Percentiles rank a stretch among this genome's conserved stretches.
Conservation (phyloP, 2,888 invertebrate species). For the Apodemia duryi region DNA sequence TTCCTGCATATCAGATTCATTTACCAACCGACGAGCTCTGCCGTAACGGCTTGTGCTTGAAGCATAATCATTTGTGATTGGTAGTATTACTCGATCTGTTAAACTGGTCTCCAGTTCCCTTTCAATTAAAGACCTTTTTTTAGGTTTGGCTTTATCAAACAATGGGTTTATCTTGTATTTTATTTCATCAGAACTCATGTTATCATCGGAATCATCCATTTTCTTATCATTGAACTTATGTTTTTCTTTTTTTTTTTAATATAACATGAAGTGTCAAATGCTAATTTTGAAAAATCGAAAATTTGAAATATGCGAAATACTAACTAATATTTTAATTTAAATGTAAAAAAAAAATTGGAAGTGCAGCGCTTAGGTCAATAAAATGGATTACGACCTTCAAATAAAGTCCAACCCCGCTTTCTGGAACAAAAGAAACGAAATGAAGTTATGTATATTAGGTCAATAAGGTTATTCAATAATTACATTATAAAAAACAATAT, state of each 20-base stretch:
- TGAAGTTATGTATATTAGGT: constrained; percentile 59
- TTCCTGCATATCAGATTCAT: constrained; percentile 61
- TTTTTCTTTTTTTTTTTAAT: constrained; percentile 41
- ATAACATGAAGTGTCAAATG: constrained; percentile 40
- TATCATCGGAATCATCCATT: constrained; percentile 66
- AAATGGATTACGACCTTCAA: constrained; percentile 40
- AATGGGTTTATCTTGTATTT: constrained; percentile 39
- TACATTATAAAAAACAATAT: neutral
- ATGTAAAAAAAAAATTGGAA: constrained; percentile 36
- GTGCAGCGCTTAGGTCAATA: constrained; percentile 37
- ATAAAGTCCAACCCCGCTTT: constrained; percentile 37
- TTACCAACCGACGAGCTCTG: constrained; percentile 75
- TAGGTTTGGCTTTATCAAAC: constrained; percentile 50
- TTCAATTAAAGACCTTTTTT: constrained; percentile 64
- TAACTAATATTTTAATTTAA: constrained; percentile 33
- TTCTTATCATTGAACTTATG: constrained; percentile 31
- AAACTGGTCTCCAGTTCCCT: constrained; percentile 66
- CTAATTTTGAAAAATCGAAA: constrained; percentile 31
- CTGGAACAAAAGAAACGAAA: constrained; percentile 75
- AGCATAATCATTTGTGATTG: constrained; percentile 44
- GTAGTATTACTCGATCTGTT: constrained; percentile 61
- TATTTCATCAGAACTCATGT: constrained; percentile 49
- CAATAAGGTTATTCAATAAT: constrained; percentile 60
- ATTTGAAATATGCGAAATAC: constrained; percentile 34
- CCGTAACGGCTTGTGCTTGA: constrained; percentile 79